A percentile compares a stretch with the other conserved stretches of the same genome.
phyloP scores from a whole-genome alignment of 2,797 vertebrate genomes.

The Steatocranus sp. region DNA sequence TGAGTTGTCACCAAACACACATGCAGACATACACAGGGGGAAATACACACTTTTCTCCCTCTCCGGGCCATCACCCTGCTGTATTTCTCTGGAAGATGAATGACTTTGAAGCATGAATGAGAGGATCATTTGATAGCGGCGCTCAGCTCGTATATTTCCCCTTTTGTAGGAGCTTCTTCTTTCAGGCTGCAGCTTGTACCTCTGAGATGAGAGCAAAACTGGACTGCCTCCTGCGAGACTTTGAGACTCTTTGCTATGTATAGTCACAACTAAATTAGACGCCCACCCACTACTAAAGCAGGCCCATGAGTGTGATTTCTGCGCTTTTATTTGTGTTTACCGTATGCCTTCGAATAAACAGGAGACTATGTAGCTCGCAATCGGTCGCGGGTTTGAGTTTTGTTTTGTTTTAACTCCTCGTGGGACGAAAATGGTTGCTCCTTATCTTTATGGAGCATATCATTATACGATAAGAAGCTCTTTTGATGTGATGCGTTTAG shows the following conservation, averaged over 20 bases:
- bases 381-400: conserved; percentile 8
- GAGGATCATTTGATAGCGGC: conserved; percentile 53
- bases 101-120: conserved; percentile 57
- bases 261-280: conserved; percentile 53
- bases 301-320: background rate
- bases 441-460: conserved; percentile 54
- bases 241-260: conserved; percentile 37
- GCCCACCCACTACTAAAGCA: conserved; percentile 21
- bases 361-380: background rate
- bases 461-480: conserved; percentile 46
- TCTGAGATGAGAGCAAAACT: conserved; percentile 48
- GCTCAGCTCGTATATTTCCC: conserved; percentile 54
- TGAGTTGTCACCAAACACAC: conserved; percentile 51
- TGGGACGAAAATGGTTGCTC: conserved; percentile 3
- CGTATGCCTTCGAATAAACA: background rate
- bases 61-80: conserved; percentile 32
- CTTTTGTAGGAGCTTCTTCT: conserved; percentile 42
- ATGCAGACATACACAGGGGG: background rate
- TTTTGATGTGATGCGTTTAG: conserved; percentile 65
- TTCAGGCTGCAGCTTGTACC: conserved; percentile 22
- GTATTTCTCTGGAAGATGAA: conserved; percentile 61
- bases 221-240: conserved; percentile 61
- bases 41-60: background rate
- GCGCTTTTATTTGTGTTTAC: background rate
- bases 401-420: background rate